Conservation (phyloP, 1,140 invertebrate genomes). For the Branchinecta lynchi region DNA sequence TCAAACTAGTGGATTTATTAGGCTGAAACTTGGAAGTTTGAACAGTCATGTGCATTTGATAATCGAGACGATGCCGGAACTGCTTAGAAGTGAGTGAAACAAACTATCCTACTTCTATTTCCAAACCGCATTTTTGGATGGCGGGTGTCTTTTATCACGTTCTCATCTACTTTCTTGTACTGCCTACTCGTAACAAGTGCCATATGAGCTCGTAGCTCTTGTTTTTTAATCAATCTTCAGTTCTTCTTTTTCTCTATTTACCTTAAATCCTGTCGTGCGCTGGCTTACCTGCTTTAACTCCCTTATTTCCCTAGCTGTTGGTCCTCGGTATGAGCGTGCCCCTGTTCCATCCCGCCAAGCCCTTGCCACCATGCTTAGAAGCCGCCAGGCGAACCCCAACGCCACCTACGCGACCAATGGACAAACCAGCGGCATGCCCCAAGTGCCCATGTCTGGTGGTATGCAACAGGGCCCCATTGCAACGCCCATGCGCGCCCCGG, state of each 20-base stretch:
- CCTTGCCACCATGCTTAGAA: constrained; percentile 63
- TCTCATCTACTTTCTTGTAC: no score
- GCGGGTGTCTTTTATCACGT: no score
- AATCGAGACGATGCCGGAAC: no score
- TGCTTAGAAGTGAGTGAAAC: no score
- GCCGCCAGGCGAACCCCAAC: constrained; percentile 31
- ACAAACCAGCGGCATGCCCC: constrained; percentile 24
- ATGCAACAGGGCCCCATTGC: constrained; percentile 24
- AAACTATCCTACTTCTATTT: no score
- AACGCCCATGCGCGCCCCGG: constrained; percentile 7
- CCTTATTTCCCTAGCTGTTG: constrained; percentile 27
- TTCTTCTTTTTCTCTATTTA: constrained; percentile 19
- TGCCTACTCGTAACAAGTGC: no score
- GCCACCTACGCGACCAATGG: constrained; percentile 11
- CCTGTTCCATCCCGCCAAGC: constrained; percentile 65
- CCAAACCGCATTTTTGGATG: no score
- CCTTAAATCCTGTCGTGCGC: constrained; percentile 16
- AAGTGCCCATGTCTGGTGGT: constrained; percentile 33
- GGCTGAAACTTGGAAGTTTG: no score
- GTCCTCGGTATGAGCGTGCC: constrained; percentile 46
- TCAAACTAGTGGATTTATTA: no score
- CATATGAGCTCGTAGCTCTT: constrained; percentile 20
- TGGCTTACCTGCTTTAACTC: constrained; percentile 19
- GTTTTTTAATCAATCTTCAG: constrained; percentile 25
- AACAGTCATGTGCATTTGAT: no score